Evolutionary conservation across 2,113 vertebrate species (phyloP).

Genomic region (Miniopterus natalensis): DNA sequence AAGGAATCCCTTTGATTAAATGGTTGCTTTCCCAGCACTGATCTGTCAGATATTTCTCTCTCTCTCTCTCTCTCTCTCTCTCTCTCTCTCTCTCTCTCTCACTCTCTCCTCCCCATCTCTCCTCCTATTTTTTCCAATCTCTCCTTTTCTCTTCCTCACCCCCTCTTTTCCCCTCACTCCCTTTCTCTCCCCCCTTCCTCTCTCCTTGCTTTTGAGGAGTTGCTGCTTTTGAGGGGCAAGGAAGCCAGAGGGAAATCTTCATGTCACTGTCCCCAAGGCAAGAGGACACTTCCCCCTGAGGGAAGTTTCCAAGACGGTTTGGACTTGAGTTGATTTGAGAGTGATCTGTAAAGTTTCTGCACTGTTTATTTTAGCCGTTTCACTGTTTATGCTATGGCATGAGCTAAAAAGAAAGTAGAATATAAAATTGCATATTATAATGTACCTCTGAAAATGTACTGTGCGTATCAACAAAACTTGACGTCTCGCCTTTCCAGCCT

Average conservation of each 20-base stretch:
- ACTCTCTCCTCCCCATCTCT: neutral
- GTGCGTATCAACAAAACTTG: neutral
- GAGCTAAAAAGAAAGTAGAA: neutral
- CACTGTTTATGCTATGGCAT: neutral
- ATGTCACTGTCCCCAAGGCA: conserved; percentile 25
- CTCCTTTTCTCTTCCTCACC: neutral
- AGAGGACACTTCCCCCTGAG: conserved; percentile 39
- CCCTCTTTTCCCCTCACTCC: neutral
- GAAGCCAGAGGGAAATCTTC: conserved; percentile 69
- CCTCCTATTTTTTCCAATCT: neutral
- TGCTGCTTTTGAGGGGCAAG: conserved; percentile 75
- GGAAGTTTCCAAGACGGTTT: conserved; percentile 67
- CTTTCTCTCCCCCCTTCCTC: neutral
- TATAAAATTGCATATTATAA: neutral
- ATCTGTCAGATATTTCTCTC: conserved; percentile 74
- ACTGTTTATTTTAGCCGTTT: conserved; percentile 49
- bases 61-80: neutral
- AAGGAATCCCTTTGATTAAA: conserved; percentile 89
- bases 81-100: neutral
- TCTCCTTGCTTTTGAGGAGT: neutral
- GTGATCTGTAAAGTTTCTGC: neutral
- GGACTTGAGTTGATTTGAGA: conserved; percentile 55
- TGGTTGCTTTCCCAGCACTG: conserved; percentile 82
- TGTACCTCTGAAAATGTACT: neutral
- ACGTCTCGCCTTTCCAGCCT: neutral